phyloP scores from a whole-genome alignment of 2,888 invertebrate genomes.

The Trissoscelio sp. region DNA sequence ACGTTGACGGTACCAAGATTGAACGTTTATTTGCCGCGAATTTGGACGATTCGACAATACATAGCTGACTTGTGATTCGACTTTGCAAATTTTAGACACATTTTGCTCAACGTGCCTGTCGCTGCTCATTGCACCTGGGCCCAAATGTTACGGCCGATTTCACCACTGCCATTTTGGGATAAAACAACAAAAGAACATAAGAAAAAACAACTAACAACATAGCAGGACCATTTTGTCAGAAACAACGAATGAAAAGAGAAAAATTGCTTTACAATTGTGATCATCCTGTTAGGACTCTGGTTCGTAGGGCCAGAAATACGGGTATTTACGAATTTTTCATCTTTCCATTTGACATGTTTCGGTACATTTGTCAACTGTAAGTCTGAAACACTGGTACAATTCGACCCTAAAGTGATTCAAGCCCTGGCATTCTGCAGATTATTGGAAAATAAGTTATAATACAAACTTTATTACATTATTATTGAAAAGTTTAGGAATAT shows the following conservation, averaged over 20 bases:
- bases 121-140: conserved; percentile 58
- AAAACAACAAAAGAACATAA: too few species aligned
- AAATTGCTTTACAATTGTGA: conserved; percentile 55
- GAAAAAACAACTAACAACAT: too few species aligned
- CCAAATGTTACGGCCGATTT: conserved; percentile 38
- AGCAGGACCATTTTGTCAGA: conserved; percentile 17
- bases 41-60: conserved; percentile 65
- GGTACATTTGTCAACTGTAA: conserved; percentile 12
- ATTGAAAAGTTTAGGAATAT: too few species aligned
- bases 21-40: conserved; percentile 48
- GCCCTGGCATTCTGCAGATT: conserved; percentile 44
- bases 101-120: conserved; percentile 69
- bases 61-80: conserved; percentile 64
- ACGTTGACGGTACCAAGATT: conserved; percentile 55
- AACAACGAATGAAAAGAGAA: conserved; percentile 51
- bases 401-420: conserved; percentile 59
- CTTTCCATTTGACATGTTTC: conserved; percentile 39
- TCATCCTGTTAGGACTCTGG: conserved; percentile 54
- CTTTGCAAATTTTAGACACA: conserved; percentile 53
- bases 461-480: too few species aligned
- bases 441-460: too few species aligned
- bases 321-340: conserved; percentile 52
- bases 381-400: conserved; percentile 59
- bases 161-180: conserved; percentile 79
- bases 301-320: conserved; percentile 35